Conservation (phyloP, 2,113 vertebrate genomes). For the Vulpes ferrilata region DNA sequence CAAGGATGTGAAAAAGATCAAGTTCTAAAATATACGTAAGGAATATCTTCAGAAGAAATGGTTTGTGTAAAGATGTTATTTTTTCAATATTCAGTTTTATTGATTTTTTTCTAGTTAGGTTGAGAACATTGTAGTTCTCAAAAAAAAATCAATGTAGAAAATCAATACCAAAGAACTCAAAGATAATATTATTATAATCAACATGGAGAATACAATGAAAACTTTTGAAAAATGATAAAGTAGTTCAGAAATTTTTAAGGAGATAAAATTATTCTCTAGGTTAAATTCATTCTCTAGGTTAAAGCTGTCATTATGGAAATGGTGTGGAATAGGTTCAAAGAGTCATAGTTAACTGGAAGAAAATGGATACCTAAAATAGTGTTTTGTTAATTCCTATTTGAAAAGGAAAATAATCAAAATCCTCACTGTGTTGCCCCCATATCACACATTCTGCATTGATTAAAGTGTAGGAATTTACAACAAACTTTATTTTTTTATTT, state of each 20-base stretch:
- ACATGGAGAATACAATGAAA: not conserved
- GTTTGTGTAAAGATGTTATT: not conserved
- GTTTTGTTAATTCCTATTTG: not conserved
- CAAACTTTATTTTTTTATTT: no score
- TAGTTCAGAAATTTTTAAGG: not conserved
- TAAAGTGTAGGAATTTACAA: not conserved
- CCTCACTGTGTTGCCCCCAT: not conserved
- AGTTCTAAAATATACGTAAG: not conserved
- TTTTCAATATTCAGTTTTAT: not conserved
- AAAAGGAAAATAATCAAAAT: not conserved
- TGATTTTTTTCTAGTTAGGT: not conserved
- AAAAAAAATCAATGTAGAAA: not conserved
- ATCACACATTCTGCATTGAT: not conserved
- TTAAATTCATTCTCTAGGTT: not conserved
- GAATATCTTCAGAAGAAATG: not conserved
- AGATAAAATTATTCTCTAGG: not conserved
- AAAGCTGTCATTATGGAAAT: not conserved
- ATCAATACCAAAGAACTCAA: not conserved
- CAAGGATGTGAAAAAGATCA: not conserved
- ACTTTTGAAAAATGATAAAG: not conserved
- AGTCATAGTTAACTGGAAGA: not conserved
- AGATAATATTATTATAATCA: not conserved
- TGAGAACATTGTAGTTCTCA: not conserved
- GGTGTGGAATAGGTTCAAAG: not conserved
- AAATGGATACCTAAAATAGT: not conserved